Percentiles rank a stretch among this genome's conserved stretches.
These are phyloP conservation scores for Xenopus tropicalis DNA, from an alignment of 2,113 vertebrate genomes.

Conservation along the genomic window UCB_Xtro_10.0 CM004451.2:12268501-12269000, in stretches of 20 bases:
- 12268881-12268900: slow-evolving; percentile 76
- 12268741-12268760: too few species aligned
- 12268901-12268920: slow-evolving; percentile 63
- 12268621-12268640: slow-evolving; percentile 69
- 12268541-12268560: not conserved
- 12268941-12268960: slow-evolving; percentile 59
- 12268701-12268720: too few species aligned
- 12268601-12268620: slow-evolving; percentile 69
- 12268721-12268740: too few species aligned
- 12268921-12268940: slow-evolving; percentile 68
- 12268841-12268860: slow-evolving; percentile 63
- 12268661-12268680: too few species aligned
- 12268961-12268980: slow-evolving; percentile 1
- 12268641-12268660: slow-evolving; percentile 51
- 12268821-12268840: slow-evolving; percentile 62
- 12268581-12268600: slow-evolving; percentile 75
- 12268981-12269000: slow-evolving; percentile 52
- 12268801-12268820: slow-evolving; percentile 40
- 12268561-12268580: slow-evolving; percentile 66
- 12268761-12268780: slow-evolving; percentile 19
- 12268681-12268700: too few species aligned
- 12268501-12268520: too few species aligned
- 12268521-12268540: too few species aligned
- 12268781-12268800: slow-evolving; percentile 43
- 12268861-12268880: slow-evolving; percentile 63